Conservation (phyloP, 2,797 vertebrate genomes). For the Crocodylus rhombifer region DNA sequence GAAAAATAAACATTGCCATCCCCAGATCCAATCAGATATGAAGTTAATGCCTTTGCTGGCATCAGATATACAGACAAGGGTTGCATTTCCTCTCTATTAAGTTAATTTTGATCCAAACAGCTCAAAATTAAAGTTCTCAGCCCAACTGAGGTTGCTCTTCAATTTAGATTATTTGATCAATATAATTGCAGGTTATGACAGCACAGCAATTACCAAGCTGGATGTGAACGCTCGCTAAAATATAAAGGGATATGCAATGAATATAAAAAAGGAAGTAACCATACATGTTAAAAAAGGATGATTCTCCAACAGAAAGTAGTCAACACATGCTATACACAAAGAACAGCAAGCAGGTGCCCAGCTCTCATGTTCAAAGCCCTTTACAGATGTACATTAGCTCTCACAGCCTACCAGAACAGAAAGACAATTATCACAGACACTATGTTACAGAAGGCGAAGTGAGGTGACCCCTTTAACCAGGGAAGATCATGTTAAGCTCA, state of each 20-base stretch:
- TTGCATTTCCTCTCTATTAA: background rate
- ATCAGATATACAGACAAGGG: background rate
- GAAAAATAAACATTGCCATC: background rate
- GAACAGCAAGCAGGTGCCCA: background rate
- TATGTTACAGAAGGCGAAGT: background rate
- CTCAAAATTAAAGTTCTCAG: background rate
- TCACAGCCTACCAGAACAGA: background rate
- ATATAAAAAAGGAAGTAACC: background rate
- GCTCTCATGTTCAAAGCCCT: background rate
- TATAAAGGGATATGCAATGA: background rate
- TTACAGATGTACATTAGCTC: background rate
- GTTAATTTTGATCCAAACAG: background rate
- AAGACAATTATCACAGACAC: background rate
- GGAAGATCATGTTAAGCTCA: background rate
- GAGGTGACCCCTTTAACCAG: background rate
- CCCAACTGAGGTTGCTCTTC: background rate
- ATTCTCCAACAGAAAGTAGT: background rate
- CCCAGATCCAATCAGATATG: background rate
- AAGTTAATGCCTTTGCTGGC: background rate
- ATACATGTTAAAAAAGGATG: background rate
- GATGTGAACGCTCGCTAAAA: background rate
- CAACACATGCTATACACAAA: background rate
- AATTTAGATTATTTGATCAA: conserved; percentile 20
- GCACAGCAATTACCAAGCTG: background rate
- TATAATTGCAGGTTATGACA: background rate